phyloP scores from a whole-genome alignment of 2,113 vertebrate genomes.

The Nyctereutes procyonoides region DNA sequence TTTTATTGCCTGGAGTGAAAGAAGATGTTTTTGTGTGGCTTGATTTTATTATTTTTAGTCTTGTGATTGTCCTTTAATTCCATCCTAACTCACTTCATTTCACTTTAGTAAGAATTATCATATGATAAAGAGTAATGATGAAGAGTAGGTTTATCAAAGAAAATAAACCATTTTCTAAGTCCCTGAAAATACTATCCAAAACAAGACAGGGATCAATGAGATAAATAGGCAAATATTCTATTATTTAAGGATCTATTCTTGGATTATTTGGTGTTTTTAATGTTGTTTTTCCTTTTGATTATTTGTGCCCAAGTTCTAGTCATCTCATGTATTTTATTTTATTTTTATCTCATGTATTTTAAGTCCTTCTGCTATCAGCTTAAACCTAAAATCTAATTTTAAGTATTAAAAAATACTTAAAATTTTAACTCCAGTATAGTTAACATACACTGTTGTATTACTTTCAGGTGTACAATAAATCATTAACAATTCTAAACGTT shows the following conservation, averaged over 20 bases:
- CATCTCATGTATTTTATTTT: background rate
- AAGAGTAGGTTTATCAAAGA: conserved; percentile 35
- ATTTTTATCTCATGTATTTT: background rate
- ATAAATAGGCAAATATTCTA: conserved; percentile 18
- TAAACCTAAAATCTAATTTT: conserved; percentile 37
- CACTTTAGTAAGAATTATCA: conserved; percentile 2
- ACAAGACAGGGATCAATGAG: background rate
- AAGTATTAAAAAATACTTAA: conserved; percentile 15
- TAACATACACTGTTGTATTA: background rate
- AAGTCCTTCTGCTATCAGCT: background rate
- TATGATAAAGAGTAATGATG: background rate
- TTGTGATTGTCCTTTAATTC: conserved; percentile 32
- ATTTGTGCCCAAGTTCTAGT: conserved; percentile 10
- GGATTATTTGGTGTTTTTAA: background rate
- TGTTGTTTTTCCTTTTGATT: background rate
- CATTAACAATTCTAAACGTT: background rate
- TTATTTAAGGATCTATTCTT: conserved; percentile 27
- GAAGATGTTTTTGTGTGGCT: background rate
- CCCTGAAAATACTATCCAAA: background rate
- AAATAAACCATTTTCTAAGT: conserved; percentile 28
- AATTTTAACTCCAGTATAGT: background rate
- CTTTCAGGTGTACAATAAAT: background rate
- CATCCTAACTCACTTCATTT: conserved; percentile 40
- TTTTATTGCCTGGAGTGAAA: conserved; percentile 27
- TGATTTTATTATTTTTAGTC: conserved; percentile 49